Evolutionary conservation across 1,140 invertebrate species (phyloP).

Genomic region (Oncopeltus fasciatus): DNA sequence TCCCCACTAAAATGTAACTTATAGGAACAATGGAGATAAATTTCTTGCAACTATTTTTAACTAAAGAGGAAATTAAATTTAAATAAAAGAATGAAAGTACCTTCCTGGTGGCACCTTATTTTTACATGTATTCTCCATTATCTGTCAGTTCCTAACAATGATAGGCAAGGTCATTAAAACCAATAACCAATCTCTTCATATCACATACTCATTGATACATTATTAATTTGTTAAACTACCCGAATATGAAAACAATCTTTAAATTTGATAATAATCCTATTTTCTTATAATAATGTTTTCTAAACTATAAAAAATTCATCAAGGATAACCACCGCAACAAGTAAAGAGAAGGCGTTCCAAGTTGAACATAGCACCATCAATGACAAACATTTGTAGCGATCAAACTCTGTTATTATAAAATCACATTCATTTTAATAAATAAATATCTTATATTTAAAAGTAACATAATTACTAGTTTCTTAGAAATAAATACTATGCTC

Average conservation of each 20-base stretch:
- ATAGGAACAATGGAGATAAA: too few relatives aligned
- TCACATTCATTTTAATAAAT: slow-evolving; percentile 7
- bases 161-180: background rate
- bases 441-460: slow-evolving; percentile 6
- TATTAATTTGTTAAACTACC: slow-evolving; percentile 5
- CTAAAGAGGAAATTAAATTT: too few relatives aligned
- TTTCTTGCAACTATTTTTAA: too few relatives aligned
- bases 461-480: too few relatives aligned
- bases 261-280: background rate
- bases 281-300: background rate
- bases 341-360: slow-evolving; percentile 10
- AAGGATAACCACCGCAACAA: slow-evolving; percentile 9
- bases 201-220: background rate
- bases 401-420: background rate
- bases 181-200: background rate
- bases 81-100: background rate
- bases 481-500: too few relatives aligned
- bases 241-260: background rate
- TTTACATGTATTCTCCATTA: background rate
- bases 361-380: slow-evolving; percentile 11
- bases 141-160: background rate
- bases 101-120: slow-evolving; percentile 1
- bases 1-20: too few relatives aligned
- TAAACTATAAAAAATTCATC: slow-evolving; percentile 9
- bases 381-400: slow-evolving; percentile 11